Conservation (phyloP, 2,113 vertebrate genomes). For the Rhinopithecus roxellana region DNA sequence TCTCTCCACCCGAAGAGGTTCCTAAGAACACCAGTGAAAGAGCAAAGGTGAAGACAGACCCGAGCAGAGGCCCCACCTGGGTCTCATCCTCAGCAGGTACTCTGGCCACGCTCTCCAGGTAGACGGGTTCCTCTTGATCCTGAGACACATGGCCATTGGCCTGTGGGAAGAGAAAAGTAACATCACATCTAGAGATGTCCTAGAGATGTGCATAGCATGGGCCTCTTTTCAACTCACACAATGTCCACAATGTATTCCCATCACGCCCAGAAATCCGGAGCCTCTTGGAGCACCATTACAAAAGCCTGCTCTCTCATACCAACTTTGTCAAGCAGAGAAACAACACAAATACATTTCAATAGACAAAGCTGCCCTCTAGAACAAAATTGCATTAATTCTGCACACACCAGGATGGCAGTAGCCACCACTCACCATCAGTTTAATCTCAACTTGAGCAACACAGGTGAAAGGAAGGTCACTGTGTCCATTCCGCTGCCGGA, state of each 20-base stretch:
- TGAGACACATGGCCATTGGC: constrained; percentile 80
- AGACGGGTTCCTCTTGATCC: constrained; percentile 74
- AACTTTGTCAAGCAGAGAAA: background rate
- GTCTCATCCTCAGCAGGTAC: constrained; percentile 84
- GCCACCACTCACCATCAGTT: background rate
- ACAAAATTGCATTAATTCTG: background rate
- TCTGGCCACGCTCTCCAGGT: constrained; percentile 80
- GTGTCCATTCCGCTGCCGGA: background rate
- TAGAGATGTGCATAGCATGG: background rate
- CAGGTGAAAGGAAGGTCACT: background rate
- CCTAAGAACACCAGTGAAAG: background rate
- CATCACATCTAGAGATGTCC: constrained; percentile 37
- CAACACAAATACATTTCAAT: background rate
- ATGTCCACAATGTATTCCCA: background rate
- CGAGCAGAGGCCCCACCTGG: constrained; percentile 80
- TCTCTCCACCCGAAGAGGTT: background rate
- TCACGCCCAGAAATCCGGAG: background rate
- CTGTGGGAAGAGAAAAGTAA: constrained; percentile 69
- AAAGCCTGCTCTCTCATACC: background rate
- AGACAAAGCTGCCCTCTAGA: background rate
- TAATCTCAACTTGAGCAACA: background rate
- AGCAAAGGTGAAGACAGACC: constrained; percentile 6
- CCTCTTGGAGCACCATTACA: background rate
- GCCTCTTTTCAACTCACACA: background rate
- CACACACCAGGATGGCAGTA: background rate